Conservation (phyloP, 2,797 vertebrate genomes). For the Gadopsis marmoratus region DNA sequence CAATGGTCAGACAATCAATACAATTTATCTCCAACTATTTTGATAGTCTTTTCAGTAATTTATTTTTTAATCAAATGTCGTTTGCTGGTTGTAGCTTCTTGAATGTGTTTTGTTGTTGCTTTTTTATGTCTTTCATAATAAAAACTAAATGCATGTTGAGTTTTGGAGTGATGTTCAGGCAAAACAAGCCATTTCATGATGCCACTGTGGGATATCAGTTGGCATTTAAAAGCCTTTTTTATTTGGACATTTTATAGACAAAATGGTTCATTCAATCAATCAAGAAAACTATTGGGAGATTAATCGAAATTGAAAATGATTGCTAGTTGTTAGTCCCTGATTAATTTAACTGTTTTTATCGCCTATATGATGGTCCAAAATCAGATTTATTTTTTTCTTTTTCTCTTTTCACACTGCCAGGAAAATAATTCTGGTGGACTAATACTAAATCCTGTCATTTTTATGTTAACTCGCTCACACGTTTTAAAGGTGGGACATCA, state of each 20-base stretch:
- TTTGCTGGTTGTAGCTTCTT: neutral
- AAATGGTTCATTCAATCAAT: accelerated
- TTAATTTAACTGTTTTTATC: neutral
- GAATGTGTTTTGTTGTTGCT: neutral
- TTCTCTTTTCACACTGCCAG: neutral
- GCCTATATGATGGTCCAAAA: neutral
- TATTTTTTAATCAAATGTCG: neutral
- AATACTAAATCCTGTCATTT: slow-evolving; percentile 2
- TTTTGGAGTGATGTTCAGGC: neutral
- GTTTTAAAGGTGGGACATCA: slow-evolving; percentile 2
- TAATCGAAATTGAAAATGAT: neutral
- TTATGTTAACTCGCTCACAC: slow-evolving; percentile 6
- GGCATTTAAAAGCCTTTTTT: neutral
- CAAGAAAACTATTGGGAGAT: neutral
- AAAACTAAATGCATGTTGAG: neutral
- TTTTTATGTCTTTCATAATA: no score
- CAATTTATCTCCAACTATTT: neutral
- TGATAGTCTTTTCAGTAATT: neutral
- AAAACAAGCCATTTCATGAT: neutral
- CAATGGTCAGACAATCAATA: no score
- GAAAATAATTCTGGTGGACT: slow-evolving; percentile 10
- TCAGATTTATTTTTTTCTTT: no score
- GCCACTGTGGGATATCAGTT: neutral
- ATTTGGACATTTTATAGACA: neutral
- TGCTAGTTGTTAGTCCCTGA: neutral